A percentile compares a stretch with the other conserved stretches of the same genome.
These are phyloP conservation scores for Grantiella picta DNA, from an alignment of 2,113 vertebrate genomes.

Conservation along the genomic window DNA sequence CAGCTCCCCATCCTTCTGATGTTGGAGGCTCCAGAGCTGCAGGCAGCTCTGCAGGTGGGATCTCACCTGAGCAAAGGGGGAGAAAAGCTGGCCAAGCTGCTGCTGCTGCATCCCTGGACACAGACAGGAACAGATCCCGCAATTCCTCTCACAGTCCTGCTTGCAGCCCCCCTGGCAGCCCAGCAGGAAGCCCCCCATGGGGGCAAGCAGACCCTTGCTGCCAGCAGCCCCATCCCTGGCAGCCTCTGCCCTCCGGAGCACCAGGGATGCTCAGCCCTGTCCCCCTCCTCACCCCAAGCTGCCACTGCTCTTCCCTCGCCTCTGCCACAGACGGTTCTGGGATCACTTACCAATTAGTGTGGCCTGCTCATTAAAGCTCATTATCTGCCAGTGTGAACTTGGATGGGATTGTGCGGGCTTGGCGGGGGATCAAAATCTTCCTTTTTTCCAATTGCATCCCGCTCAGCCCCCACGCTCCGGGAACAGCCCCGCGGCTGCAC, in stretches of 20 bases:
- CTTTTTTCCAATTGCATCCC: not conserved
- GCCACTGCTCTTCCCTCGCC: not conserved
- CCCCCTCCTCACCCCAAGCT: not conserved
- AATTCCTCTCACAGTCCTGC: not conserved
- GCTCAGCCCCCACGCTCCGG: not conserved
- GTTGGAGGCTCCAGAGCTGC: not conserved
- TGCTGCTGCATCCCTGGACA: not conserved
- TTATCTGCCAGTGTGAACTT: conserved; percentile 59
- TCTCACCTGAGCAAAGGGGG: not conserved
- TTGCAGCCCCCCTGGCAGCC: not conserved
- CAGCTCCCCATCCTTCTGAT: not conserved
- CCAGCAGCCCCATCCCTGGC: not conserved
- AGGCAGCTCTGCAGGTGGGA: not conserved
- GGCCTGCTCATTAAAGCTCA: conserved; percentile 61
- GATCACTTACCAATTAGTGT: conserved; percentile 60
- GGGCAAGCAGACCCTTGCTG: not conserved
- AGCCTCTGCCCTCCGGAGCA: not conserved
- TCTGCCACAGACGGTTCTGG: conserved; percentile 30
- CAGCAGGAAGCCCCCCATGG: not conserved
- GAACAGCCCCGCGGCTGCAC: not conserved
- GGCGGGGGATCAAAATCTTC: conserved; percentile 18
- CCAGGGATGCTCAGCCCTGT: not conserved
- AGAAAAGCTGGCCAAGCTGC: not conserved
- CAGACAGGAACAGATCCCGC: not conserved
- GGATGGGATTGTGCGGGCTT: conserved; percentile 16